A percentile compares a stretch with the other conserved stretches of the same genome.
phyloP scores from a whole-genome alignment of 2,113 vertebrate species.

The Epinephelus lanceolatus region DNA sequence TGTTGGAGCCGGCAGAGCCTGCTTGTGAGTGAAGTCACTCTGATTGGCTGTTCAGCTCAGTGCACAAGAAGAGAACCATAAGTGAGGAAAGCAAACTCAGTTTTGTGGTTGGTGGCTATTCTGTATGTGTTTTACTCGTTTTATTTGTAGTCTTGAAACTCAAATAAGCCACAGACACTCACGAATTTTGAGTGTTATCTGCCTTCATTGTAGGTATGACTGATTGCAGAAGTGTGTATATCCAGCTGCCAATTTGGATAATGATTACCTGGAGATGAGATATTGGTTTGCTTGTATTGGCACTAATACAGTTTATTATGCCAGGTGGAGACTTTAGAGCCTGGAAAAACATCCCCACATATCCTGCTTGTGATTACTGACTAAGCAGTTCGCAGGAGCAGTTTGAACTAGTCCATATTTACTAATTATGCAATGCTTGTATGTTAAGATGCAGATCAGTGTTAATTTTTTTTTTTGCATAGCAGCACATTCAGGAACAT shows the following conservation, averaged over 20 bases:
- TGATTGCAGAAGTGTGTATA: not conserved
- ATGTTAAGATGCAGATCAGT: not conserved
- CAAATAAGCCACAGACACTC: not conserved
- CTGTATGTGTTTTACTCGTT: not conserved
- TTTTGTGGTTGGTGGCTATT: not conserved
- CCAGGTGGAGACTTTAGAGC: not conserved
- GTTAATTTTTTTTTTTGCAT: not conserved
- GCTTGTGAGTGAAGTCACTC: too few relatives aligned
- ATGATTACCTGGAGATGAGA: not conserved
- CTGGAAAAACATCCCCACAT: not conserved
- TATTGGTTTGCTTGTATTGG: not conserved
- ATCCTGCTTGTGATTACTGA: too few relatives aligned
- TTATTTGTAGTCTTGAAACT: not conserved
- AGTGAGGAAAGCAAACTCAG: too few relatives aligned
- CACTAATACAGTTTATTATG: not conserved
- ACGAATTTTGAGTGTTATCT: not conserved
- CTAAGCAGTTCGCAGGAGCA: not conserved
- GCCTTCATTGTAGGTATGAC: not conserved
- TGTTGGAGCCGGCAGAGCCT: too few relatives aligned
- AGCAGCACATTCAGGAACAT: not conserved
- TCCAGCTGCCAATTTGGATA: not conserved
- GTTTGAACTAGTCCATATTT: not conserved
- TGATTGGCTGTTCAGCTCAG: too few relatives aligned
- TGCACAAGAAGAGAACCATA: too few relatives aligned
- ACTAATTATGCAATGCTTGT: not conserved